Percentiles rank a stretch among this genome's conserved stretches.
Conservation (phyloP, 2,888 invertebrate genomes). For the Drosophila acutilabella region DNA sequence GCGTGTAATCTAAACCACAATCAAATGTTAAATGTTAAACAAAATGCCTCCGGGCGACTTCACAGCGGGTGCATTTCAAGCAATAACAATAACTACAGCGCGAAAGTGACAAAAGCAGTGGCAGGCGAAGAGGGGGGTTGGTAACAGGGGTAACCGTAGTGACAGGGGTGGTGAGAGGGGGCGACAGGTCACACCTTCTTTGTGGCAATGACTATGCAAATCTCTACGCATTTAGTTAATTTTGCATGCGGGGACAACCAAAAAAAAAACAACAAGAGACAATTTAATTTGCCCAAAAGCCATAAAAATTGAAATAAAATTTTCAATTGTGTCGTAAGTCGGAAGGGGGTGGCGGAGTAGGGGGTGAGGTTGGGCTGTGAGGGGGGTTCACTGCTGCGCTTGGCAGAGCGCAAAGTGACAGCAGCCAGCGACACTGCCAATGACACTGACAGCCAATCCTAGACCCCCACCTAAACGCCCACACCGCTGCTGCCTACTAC, state of each 20-base stretch:
- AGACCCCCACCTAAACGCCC: slow-evolving; percentile 13
- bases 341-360: neutral
- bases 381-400: slow-evolving; percentile 40
- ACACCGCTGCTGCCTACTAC: neutral
- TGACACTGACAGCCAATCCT: slow-evolving; percentile 57
- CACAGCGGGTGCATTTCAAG: slow-evolving; percentile 52
- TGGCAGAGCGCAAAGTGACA: slow-evolving; percentile 67
- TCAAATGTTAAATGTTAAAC: slow-evolving; percentile 76
- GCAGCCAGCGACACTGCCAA: slow-evolving; percentile 63
- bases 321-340: slow-evolving; percentile 64
- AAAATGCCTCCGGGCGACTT: slow-evolving; percentile 65
- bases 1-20: slow-evolving; percentile 69
- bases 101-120: slow-evolving; percentile 43
- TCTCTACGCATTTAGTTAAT: slow-evolving; percentile 63
- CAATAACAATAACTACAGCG: slow-evolving; percentile 51
- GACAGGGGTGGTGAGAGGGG: slow-evolving; percentile 15
- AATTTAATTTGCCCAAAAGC: slow-evolving; percentile 76
- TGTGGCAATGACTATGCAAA: slow-evolving; percentile 63
- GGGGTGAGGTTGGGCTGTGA: neutral
- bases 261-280: slow-evolving; percentile 38
- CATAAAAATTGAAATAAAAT: slow-evolving; percentile 77
- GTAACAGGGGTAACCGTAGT: slow-evolving; percentile 6
- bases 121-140: slow-evolving; percentile 21
- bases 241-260: slow-evolving; percentile 59
- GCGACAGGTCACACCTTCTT: slow-evolving; percentile 69